Evolutionary conservation across 2,888 invertebrate genomes (phyloP).

Genomic region (Masnerella sp.): DNA sequence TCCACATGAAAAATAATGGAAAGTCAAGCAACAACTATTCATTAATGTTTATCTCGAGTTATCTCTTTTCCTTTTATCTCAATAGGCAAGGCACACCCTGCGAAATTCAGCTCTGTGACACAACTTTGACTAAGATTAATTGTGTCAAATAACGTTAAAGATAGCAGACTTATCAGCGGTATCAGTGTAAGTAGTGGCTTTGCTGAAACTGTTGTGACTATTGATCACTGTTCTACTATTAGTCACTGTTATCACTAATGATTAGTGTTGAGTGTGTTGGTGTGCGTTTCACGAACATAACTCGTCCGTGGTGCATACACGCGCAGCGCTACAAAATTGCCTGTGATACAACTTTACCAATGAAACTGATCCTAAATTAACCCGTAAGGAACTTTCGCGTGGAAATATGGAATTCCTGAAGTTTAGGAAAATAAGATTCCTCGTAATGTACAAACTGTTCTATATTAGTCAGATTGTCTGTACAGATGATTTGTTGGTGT

Average conservation of each 20-base stretch:
- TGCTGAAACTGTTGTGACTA: conserved; percentile 51
- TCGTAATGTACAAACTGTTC: background rate
- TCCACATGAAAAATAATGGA: background rate
- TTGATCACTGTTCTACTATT: conserved; percentile 56
- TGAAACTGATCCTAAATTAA: conserved; percentile 38
- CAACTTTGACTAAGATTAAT: conserved; percentile 49
- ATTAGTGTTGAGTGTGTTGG: conserved; percentile 44
- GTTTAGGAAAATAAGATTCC: conserved; percentile 18
- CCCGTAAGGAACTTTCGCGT: conserved; percentile 21
- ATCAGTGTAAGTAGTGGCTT: conserved; percentile 50
- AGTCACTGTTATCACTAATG: conserved; percentile 57
- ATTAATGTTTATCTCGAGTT: background rate
- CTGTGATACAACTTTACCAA: conserved; percentile 38
- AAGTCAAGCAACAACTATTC: conserved; percentile 1
- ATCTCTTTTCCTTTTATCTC: conserved; percentile 7
- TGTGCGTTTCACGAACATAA: conserved; percentile 39
- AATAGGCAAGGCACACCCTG: conserved; percentile 2
- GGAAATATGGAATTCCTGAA: conserved; percentile 25
- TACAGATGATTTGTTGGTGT: too few species aligned
- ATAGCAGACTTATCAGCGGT: conserved; percentile 47
- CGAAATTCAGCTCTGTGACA: conserved; percentile 16
- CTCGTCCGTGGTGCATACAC: conserved; percentile 28
- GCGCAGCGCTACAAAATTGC: conserved; percentile 29
- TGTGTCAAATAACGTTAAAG: conserved; percentile 46
- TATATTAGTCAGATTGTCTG: too few species aligned